Base-by-base conservation (phyloP, 2,888 invertebrate genomes). In the Leptura quadrifasciata region DNA sequence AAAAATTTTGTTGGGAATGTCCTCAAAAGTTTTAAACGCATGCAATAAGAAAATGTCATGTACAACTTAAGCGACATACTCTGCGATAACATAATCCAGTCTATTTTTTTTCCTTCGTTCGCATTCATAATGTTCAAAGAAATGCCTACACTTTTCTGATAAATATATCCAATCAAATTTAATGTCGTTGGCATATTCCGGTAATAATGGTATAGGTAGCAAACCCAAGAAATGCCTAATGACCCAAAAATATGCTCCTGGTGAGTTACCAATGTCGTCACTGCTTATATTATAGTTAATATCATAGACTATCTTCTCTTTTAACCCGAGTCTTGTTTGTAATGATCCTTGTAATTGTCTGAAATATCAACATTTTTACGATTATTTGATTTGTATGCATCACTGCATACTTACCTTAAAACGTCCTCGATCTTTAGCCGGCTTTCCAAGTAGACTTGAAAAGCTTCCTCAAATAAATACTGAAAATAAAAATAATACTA, bases 181-280 rank as follows among this genome's bases (percentile, higher is more conserved):
- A 21, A 79, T 67, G 15, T 76, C 78, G 58, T 78, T 77, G 1
- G 80, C 72, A 68, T 80, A 82, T 15, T 61, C 55, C 35, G 85
- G 83, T 47, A 85, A 72, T 57, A 85, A 69, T 31, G 85, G 81
- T 64, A 85, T 75, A 5, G 85, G 85, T 18, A 85, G 75, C 31
- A 84, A 73, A 15, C 84, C 85, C 55, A 85, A 71, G 74, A 85
- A 85, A 71, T 85, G 85, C 65, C 84, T 77, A 20, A 85, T 78
- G 12, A 84, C 55, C 85, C 84, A 85, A 55, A 83, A 81, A 79
- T 82, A 84, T 1, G 79, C 76, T 39, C 80, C 81, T 17, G 83
- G 71, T n/a, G 76, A 24, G 52, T 74, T 47, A 39, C 39, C 60
- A n/a, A 21, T 39, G 27, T 73, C 64, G 4, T 61, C 71, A 12